Evolutionary conservation across 2,113 vertebrate genomes (phyloP), one percentile per base, ranked within the genome.

Genomic region (Misgurnus anguillicaudatus): DNA sequence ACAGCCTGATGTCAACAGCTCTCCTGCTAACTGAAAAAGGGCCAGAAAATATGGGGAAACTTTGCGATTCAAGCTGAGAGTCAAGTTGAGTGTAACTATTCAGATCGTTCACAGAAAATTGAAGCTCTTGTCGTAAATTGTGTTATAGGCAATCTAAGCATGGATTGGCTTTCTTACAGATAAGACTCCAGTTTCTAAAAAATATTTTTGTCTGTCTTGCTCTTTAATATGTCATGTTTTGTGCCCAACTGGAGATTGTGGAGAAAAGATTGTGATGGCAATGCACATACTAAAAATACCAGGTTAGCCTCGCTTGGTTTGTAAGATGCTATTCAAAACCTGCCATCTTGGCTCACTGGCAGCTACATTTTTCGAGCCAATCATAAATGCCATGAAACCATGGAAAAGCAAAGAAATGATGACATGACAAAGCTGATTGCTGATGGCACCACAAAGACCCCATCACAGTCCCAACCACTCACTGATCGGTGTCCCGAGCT

Each of bases 1-100:
- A 75, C n/a, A 82, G 68, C 77, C 79, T 72, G 58, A 81, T 79
- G 83, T 86, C 74, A 78, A 84, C 57, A 79, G 67, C 61, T 4
- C 63, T 31, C 77, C 78, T 78, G 73, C 64, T 67, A 65, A 75
- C 19, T 21, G 48, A 57, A 73, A 24, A 55, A 19, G 76, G 47
- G 51, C 48, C 75, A 79, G 85, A 84, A 79, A 83, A 70, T 71
- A 64, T 53, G 55, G 66, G 80, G 39, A 17, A 38, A 53, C 21
- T 79, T 62, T 70, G 45, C 62, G 71, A 64, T 48, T 61, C 71
- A 71, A 70, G 51, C 48, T 38, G 70, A 71, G 48, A 74, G 51
- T 51, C 62, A 69, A 80, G 66, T 70, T 63, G 67, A 69, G 63
- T 39, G 11, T 11, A 10, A 10, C 24, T n/a, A 61, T 74, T 73